These are phyloP conservation scores for Formicarius rufipectus DNA, from an alignment of 2,113 vertebrate species.

Conservation along the genomic window DNA sequence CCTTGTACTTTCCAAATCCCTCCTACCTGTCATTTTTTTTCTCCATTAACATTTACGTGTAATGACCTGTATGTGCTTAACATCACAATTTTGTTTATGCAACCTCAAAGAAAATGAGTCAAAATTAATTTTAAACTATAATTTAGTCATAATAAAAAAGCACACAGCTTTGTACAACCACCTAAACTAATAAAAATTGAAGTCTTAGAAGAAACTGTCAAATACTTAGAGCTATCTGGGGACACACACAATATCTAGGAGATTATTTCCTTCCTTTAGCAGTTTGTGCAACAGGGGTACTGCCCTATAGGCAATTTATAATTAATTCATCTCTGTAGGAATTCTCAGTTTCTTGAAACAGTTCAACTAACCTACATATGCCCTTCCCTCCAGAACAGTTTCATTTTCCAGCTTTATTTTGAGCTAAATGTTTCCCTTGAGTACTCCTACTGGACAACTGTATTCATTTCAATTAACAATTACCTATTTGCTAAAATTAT, in stretches of 20 bases:
- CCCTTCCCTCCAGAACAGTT: conserved; percentile 20
- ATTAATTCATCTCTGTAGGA: not conserved
- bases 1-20: not conserved
- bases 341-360: not conserved
- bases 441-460: not conserved
- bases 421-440: not conserved
- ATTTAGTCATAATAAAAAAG: not conserved
- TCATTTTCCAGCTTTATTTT: conserved; percentile 52
- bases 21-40: not conserved
- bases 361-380: conserved; percentile 45
- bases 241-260: not conserved
- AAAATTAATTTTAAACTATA: not conserved
- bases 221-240: not conserved
- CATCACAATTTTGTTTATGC: not conserved
- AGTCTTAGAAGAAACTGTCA: not conserved
- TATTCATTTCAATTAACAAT: conserved; percentile 38
- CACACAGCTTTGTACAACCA: not conserved
- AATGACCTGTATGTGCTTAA: not conserved
- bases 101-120: not conserved
- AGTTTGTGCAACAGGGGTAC: not conserved
- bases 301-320: not conserved
- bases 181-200: not conserved
- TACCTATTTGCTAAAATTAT: conserved; percentile 41
- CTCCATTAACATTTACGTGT: not conserved
- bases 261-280: conserved; percentile 20